These are phyloP conservation scores for Troides helena DNA, from an alignment of 2,888 invertebrate genomes.

Conservation along the genomic window DNA sequence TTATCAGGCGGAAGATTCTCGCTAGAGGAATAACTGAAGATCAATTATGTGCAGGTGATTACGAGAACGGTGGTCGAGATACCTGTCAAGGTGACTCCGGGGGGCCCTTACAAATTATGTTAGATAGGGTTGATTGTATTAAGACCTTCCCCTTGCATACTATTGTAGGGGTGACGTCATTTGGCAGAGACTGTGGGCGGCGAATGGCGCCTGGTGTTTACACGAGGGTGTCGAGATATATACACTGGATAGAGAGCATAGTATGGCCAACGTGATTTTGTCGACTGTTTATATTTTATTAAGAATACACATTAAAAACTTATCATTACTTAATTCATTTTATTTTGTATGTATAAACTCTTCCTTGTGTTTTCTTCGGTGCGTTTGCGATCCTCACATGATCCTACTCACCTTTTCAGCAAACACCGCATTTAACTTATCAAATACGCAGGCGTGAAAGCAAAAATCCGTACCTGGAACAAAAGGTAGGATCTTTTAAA, in stretches of 20 bases:
- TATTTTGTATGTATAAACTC: no score
- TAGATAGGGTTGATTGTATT: constrained; percentile 60
- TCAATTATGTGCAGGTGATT: constrained; percentile 74
- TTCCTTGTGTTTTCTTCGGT: background rate
- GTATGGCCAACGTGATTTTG: constrained; percentile 60
- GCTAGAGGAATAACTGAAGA: constrained; percentile 55
- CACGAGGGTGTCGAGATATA: constrained; percentile 66
- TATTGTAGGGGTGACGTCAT: constrained; percentile 75
- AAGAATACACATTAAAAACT: constrained; percentile 1
- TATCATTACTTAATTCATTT: background rate
- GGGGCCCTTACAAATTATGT: constrained; percentile 69
- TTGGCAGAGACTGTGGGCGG: constrained; percentile 76
- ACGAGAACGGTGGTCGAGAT: constrained; percentile 66
- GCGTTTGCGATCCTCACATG: background rate
- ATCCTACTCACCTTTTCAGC: background rate
- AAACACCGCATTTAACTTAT: constrained; percentile 34
- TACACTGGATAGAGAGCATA: constrained; percentile 74
- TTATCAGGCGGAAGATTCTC: constrained; percentile 61
- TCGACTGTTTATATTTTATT: background rate
- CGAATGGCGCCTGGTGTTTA: constrained; percentile 77
- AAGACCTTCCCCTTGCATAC: constrained; percentile 65
- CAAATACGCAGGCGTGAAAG: constrained; percentile 43
- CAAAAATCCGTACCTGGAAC: constrained; percentile 65
- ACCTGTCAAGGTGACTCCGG: constrained; percentile 77
- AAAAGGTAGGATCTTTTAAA: constrained; percentile 49